Conservation (phyloP, 2,888 invertebrate species). For the Neoscelio sp. region DNA sequence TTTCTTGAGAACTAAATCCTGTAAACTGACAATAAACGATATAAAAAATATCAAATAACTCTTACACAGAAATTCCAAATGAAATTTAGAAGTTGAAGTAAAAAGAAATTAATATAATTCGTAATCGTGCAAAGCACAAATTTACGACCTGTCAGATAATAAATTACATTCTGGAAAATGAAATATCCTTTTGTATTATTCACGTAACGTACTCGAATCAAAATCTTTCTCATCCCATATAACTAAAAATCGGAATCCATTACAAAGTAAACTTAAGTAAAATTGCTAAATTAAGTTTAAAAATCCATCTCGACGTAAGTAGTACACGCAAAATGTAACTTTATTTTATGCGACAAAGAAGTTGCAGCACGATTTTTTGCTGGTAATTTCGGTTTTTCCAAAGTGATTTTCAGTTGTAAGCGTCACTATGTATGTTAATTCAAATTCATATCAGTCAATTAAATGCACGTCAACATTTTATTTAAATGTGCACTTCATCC, state of each 20-base stretch:
- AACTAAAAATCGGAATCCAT: constrained; percentile 10
- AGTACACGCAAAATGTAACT: constrained; percentile 1
- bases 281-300: neutral
- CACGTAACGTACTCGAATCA: neutral
- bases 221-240: neutral
- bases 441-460: constrained; percentile 28
- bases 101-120: neutral
- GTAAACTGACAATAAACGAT: too few species aligned
- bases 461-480: constrained; percentile 28
- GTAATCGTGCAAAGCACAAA: too few species aligned
- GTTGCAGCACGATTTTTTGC: neutral
- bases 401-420: constrained; percentile 4
- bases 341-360: constrained; percentile 3
- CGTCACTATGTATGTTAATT: constrained; percentile 19
- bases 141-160: neutral
- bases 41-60: neutral
- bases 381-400: neutral
- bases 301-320: neutral
- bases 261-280: neutral
- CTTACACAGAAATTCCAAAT: neutral
- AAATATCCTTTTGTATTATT: neutral
- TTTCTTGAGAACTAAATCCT: too few species aligned
- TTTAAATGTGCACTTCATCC: constrained; percentile 24
- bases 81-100: neutral
- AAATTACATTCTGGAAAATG: neutral